Conservation (phyloP, 1,140 invertebrate species). For the Carcinoscorpius rotundicauda region DNA sequence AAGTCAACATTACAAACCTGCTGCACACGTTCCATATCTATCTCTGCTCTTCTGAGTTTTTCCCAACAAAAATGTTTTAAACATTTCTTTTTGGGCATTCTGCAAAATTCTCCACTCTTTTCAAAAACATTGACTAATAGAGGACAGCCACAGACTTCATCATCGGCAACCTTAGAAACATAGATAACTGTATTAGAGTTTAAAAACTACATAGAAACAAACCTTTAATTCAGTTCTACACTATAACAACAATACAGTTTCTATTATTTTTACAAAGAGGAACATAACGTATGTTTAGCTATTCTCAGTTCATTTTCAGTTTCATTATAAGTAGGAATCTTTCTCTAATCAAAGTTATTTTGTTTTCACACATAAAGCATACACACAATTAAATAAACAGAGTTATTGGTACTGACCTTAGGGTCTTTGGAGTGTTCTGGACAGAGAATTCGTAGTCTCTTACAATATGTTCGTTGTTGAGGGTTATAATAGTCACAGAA, state of each 20-base stretch:
- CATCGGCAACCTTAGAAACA: constrained; percentile 20
- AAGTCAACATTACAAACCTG: constrained; percentile 35
- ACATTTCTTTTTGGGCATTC: constrained; percentile 79
- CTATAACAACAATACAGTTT: no score
- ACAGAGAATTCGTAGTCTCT: constrained; percentile 84
- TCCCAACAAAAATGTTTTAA: constrained; percentile 91
- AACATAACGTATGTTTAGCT: neutral
- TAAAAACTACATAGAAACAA: neutral
- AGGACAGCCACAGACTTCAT: constrained; percentile 78
- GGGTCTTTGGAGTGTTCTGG: constrained; percentile 96
- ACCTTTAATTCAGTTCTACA: neutral
- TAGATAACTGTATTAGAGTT: neutral
- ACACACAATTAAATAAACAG: constrained; percentile 8
- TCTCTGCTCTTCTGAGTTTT: constrained; percentile 77
- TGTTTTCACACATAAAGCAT: neutral
- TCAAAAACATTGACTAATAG: constrained; percentile 57
- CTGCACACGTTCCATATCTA: constrained; percentile 51
- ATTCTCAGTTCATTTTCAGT: neutral
- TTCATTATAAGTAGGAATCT: neutral
- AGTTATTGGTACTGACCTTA: constrained; percentile 65
- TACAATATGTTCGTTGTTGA: constrained; percentile 84
- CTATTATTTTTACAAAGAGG: no score
- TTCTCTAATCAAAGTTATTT: neutral
- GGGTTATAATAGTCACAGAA: constrained; percentile 96
- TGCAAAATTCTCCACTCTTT: constrained; percentile 54